Conservation (phyloP, 2,113 vertebrate species). For the Odobenus rosmarus region DNA sequence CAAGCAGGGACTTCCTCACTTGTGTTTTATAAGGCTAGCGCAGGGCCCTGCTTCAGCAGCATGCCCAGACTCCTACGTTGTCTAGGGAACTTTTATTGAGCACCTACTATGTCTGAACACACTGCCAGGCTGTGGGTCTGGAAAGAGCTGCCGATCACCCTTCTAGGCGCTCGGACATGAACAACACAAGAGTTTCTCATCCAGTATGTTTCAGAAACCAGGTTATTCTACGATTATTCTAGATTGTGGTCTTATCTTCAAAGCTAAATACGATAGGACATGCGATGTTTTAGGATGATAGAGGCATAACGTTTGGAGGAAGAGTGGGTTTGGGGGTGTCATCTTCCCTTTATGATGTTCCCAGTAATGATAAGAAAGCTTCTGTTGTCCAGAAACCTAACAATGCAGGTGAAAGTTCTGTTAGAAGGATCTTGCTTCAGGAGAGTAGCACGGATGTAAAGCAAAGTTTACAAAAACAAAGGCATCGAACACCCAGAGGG, state of each 20-base stretch:
- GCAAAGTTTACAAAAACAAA: neutral
- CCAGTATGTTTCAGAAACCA: neutral
- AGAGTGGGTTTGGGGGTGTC: neutral
- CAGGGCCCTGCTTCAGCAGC: neutral
- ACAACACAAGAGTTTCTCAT: neutral
- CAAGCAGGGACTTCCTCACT: neutral
- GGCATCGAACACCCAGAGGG: neutral
- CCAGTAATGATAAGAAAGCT: neutral
- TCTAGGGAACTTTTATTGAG: neutral
- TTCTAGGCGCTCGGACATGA: neutral
- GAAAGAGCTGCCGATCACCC: neutral
- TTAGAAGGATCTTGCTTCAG: neutral
- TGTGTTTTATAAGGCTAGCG: neutral
- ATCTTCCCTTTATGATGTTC: neutral
- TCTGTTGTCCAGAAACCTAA: neutral
- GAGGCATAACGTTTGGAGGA: neutral
- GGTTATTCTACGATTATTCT: neutral
- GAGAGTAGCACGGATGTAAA: neutral
- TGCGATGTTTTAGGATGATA: neutral
- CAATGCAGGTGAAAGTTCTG: neutral
- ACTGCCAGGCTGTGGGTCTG: neutral
- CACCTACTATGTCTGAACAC: neutral
- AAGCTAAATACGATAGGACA: neutral
- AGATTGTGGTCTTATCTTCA: neutral
- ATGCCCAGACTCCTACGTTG: neutral